Percentiles rank a stretch among this genome's conserved stretches.
These are phyloP conservation scores for Nycticebus coucang DNA, from an alignment of 2,113 vertebrate species.

Conservation along the genomic window DNA sequence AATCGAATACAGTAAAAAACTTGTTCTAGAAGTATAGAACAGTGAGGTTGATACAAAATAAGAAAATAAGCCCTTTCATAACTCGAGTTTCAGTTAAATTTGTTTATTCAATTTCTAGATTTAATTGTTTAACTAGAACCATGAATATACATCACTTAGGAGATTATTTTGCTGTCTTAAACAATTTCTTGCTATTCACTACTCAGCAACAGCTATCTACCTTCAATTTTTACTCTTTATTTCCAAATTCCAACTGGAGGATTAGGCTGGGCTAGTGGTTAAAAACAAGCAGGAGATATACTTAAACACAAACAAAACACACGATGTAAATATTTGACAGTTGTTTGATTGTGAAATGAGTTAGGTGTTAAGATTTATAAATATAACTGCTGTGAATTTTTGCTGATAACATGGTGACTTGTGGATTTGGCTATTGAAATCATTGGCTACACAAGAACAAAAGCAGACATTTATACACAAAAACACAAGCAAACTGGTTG, in stretches of 20 bases:
- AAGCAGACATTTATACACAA: slow-evolving; percentile 55
- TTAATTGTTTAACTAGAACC: slow-evolving; percentile 18
- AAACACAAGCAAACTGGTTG: slow-evolving; percentile 14
- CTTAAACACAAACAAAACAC: slow-evolving; percentile 55
- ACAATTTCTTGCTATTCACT: background rate
- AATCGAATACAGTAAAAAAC: background rate
- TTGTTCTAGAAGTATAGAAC: background rate
- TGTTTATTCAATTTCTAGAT: slow-evolving; percentile 56
- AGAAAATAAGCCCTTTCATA: slow-evolving; percentile 33
- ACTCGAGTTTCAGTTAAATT: slow-evolving; percentile 28
- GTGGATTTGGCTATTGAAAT: background rate
- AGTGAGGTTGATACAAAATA: background rate
- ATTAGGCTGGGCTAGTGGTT: background rate
- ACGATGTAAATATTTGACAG: slow-evolving; percentile 57
- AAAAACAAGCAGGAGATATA: slow-evolving; percentile 30
- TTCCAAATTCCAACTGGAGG: slow-evolving; percentile 43
- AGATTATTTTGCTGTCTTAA: slow-evolving; percentile 27
- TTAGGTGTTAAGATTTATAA: slow-evolving; percentile 59
- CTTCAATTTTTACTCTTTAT: background rate
- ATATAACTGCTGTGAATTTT: slow-evolving; percentile 42
- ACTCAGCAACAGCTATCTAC: background rate
- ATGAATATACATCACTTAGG: background rate
- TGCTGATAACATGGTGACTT: slow-evolving; percentile 29
- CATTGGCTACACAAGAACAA: background rate
- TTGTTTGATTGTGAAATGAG: slow-evolving; percentile 39